Evolutionary conservation across 1,140 invertebrate genomes (phyloP).

Genomic region (Ditylenchus dipsaci): DNA sequence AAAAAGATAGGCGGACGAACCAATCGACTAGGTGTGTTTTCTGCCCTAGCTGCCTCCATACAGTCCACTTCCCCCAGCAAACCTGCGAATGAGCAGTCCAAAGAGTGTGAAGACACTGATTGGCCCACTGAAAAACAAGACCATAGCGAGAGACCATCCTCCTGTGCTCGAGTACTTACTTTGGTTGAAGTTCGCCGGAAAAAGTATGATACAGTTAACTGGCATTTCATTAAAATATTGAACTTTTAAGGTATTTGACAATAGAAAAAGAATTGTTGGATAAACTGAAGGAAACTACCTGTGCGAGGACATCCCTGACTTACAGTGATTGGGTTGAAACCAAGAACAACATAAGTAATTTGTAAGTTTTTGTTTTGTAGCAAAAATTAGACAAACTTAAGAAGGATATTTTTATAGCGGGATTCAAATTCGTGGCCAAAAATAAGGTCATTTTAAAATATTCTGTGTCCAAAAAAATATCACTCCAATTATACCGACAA

Average conservation of each 20-base stretch:
- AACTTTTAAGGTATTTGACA: background rate
- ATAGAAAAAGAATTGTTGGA: slow-evolving; percentile 1
- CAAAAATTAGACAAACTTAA: too few species aligned
- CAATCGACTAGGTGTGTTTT: too few species aligned
- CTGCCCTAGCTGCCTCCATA: too few species aligned
- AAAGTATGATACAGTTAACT: background rate
- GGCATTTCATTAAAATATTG: background rate
- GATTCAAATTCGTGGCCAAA: too few species aligned
- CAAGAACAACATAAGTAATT: too few species aligned
- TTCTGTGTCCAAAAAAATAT: too few species aligned
- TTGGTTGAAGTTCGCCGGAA: background rate
- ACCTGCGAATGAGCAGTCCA: background rate
- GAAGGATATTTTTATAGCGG: too few species aligned
- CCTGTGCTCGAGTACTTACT: background rate
- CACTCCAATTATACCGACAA: too few species aligned
- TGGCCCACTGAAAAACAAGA: background rate
- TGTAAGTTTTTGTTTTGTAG: too few species aligned
- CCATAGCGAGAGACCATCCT: background rate
- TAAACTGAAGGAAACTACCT: background rate
- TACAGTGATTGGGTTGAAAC: background rate
- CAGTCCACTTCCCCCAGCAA: too few species aligned
- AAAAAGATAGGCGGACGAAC: too few species aligned
- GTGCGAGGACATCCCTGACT: background rate
- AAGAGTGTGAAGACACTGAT: background rate
- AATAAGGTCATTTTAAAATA: too few species aligned